Conservation (phyloP, 2,888 invertebrate genomes). For the Nomada goodeniana region DNA sequence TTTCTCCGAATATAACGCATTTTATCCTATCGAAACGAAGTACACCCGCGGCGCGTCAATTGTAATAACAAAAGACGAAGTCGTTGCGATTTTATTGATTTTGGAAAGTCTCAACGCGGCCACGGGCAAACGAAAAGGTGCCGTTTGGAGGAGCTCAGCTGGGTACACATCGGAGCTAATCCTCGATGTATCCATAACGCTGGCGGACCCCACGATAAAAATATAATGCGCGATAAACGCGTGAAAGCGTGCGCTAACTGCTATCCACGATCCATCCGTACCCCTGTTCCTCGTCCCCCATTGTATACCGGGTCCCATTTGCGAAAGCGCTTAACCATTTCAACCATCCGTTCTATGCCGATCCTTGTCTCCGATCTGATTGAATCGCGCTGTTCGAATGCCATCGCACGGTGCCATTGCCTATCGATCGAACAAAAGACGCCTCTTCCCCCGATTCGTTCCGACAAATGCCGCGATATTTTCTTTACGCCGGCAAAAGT, state of each 20-base stretch:
- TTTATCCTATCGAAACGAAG: not conserved
- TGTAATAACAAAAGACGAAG: conserved; percentile 20
- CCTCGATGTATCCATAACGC: conserved; percentile 66
- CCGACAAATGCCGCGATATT: conserved; percentile 25
- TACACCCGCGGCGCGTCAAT: not conserved
- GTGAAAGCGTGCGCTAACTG: conserved; percentile 63
- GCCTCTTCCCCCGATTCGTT: conserved; percentile 35
- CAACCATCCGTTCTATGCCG: conserved; percentile 51
- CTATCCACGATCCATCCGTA: conserved; percentile 43
- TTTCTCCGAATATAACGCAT: not conserved
- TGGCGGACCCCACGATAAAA: conserved; percentile 70
- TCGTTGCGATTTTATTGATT: conserved; percentile 54
- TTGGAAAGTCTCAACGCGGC: conserved; percentile 53
- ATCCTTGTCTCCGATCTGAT: conserved; percentile 53
- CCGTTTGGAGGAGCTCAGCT: conserved; percentile 70
- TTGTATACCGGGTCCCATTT: conserved; percentile 64
- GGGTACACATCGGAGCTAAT: conserved; percentile 74
- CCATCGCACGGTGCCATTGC: conserved; percentile 49
- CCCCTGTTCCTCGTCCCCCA: conserved; percentile 41
- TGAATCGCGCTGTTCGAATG: conserved; percentile 32
- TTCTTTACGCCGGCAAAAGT: conserved; percentile 12
- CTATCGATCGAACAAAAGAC: conserved; percentile 22
- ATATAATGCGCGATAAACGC: conserved; percentile 77
- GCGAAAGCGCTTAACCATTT: conserved; percentile 64
- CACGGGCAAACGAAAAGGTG: conserved; percentile 37